Base-by-base conservation (phyloP, 30 jellyfish, hydroid and myxozoan genomes). In the Aurelia coerulea region DNA sequence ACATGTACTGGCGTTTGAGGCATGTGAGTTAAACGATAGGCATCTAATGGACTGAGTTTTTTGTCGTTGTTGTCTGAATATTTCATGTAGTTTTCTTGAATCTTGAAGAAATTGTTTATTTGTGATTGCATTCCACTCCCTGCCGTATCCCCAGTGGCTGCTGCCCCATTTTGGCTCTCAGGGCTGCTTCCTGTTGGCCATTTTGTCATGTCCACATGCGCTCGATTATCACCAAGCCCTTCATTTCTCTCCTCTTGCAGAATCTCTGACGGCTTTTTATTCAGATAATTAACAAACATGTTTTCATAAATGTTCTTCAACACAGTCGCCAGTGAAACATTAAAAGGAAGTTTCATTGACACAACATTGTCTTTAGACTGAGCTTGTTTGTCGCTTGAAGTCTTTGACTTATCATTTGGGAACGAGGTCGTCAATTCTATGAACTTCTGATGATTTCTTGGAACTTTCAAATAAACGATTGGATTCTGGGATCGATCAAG, bases 271-370 rank as follows among this genome's bases (percentile, higher is more conserved):
- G 98, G 98, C 18, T 75, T 89, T 39, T 83, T 90, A 58, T 95
- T 95, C 78, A 90, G 73, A 76, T 95, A 95, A 62, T 95, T 79
- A 67, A 67, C 98, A 84, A 91, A 95, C 99, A 95, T 95, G 53
- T 90, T 97, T 19, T 95, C 95, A 69, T 95, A 95, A 4, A 95
- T 95, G 50, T 95, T 95, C 77, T 83, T 95, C 73, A 95, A 60
- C 39, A 95, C 99, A 5, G 99, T 95, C 18, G 97, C 93, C 33
- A 95, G 80, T 19, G 99, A 90, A 39, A 90, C 99, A 67, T 95
- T 95, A 54, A 90, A 80, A 10, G 99, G 99, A 37, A 95, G 87
- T 66, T 87, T 90, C 50, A 95, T 84, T 10, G 99, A 95, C 2
- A 95, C 74, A 23, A 79, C 79, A 4, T 78, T 88, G 46, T 49